A percentile compares a stretch with the other conserved stretches of the same genome.
These are phyloP conservation scores for Aphidius gifuensis DNA, from an alignment of 1,140 invertebrate genomes.

Conservation along the genomic window DNA sequence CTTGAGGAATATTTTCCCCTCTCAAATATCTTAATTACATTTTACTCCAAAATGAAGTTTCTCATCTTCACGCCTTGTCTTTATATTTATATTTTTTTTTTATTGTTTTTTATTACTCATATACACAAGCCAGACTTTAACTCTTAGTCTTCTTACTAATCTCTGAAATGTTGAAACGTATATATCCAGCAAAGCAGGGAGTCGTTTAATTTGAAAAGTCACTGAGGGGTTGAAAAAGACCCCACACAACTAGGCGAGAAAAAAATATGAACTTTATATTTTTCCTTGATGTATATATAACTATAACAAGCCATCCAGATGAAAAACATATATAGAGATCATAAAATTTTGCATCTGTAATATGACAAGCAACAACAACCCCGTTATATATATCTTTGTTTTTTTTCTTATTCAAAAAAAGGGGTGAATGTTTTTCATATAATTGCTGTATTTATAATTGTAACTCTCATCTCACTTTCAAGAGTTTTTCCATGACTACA, in stretches of 20 bases:
- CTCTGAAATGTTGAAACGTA: not conserved
- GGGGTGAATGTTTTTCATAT: not conserved
- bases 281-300: no score
- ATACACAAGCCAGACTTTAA: no score
- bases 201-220: not conserved
- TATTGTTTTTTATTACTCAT: no score
- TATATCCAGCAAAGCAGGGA: not conserved
- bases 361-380: no score
- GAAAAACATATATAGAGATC: no score
- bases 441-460: conserved; percentile 20
- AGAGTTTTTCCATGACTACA: not conserved
- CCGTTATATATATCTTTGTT: no score
- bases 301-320: no score
- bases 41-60: conserved; percentile 7
- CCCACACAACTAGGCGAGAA: not conserved
- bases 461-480: conserved; percentile 1
- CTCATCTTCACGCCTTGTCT: conserved; percentile 4
- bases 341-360: no score
- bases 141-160: not conserved
- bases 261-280: not conserved
- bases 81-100: no score
- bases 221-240: not conserved
- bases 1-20: not conserved
- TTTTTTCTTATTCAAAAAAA: not conserved
- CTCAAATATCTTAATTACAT: conserved; percentile 15